Conservation (phyloP, 2,113 vertebrate genomes). For the Chitala chitala region DNA sequence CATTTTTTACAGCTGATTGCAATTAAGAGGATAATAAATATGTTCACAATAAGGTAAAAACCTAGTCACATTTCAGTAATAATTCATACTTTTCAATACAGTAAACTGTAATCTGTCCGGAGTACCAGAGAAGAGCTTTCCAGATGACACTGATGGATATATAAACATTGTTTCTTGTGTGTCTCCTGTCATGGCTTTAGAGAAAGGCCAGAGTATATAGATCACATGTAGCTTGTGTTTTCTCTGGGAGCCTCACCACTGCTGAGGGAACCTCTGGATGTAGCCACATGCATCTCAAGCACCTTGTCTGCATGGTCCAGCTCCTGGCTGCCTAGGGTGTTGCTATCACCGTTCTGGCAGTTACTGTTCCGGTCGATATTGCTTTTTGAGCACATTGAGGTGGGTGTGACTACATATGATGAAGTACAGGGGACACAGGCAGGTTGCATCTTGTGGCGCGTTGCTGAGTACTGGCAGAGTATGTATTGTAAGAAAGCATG, state of each 20-base stretch:
- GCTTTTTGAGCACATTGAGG: constrained; percentile 49
- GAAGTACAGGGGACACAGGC: constrained; percentile 47
- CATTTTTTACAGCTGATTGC: background rate
- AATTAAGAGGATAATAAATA: background rate
- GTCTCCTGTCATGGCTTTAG: background rate
- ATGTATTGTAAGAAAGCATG: constrained; percentile 77
- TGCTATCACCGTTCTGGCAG: constrained; percentile 54
- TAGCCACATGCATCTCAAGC: constrained; percentile 60
- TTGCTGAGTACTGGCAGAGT: constrained; percentile 61
- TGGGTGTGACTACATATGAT: constrained; percentile 50
- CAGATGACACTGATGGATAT: background rate
- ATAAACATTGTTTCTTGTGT: background rate
- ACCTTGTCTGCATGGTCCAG: constrained; percentile 52
- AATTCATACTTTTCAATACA: background rate
- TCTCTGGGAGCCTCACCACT: constrained; percentile 65
- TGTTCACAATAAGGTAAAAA: background rate
- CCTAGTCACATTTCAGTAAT: background rate
- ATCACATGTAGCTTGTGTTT: constrained; percentile 68
- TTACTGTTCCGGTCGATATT: constrained; percentile 60
- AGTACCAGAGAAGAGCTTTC: too few species aligned
- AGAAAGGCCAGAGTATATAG: background rate
- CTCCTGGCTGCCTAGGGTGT: constrained; percentile 49
- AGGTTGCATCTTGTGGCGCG: constrained; percentile 36
- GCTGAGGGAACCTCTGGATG: constrained; percentile 62
- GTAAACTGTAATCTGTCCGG: background rate